Evolutionary conservation across 2,797 vertebrate species (phyloP).

Genomic region (Acanthiza pusilla): DNA sequence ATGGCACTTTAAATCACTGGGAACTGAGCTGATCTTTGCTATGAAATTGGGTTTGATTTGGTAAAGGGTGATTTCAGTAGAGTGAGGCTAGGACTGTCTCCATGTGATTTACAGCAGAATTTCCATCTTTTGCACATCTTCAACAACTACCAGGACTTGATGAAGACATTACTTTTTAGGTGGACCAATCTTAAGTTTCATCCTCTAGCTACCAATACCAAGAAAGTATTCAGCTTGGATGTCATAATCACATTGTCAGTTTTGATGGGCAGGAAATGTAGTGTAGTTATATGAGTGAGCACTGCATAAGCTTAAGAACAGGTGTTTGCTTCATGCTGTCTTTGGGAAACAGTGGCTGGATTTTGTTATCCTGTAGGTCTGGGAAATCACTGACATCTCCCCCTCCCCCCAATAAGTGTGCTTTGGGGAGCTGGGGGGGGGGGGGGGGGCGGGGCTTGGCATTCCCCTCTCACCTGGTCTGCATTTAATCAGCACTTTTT

Average conservation of each 20-base stretch:
- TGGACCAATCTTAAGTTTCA: neutral
- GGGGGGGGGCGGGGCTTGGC: fast-evolving
- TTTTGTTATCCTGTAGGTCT: neutral
- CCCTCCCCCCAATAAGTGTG: neutral
- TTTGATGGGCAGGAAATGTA: neutral
- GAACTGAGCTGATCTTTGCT: neutral
- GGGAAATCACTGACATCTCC: neutral
- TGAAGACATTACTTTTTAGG: neutral
- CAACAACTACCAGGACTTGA: neutral
- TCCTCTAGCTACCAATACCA: neutral
- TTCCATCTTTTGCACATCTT: neutral
- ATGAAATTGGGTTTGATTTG: neutral
- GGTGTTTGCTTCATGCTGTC: neutral
- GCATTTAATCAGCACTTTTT: neutral
- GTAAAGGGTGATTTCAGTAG: neutral
- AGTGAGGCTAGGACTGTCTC: neutral
- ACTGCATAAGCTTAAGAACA: neutral
- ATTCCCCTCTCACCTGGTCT: neutral
- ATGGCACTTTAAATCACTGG: neutral
- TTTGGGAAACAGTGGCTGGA: neutral
- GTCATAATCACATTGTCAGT: neutral
- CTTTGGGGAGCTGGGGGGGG: fast-evolving
- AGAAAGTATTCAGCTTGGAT: neutral
- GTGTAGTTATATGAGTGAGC: neutral
- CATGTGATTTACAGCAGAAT: neutral